A percentile compares a stretch with the other conserved stretches of the same genome.
Conservation (phyloP, 2,888 invertebrate genomes). For the Temnothorax unifasciatus region DNA sequence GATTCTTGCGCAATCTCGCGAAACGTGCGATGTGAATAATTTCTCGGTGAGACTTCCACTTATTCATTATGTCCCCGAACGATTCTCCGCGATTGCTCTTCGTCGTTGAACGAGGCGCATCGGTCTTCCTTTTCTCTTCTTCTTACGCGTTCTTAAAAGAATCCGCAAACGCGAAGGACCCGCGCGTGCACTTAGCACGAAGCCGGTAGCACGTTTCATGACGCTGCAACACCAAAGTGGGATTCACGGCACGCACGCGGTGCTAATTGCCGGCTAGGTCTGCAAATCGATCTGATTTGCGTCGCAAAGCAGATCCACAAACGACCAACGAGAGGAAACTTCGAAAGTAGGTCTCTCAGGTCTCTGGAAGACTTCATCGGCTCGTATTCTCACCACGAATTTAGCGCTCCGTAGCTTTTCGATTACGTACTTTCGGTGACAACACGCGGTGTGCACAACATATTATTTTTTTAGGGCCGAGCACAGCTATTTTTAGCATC, state of each 20-base stretch:
- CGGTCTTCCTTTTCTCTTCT: background rate
- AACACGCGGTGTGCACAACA: conserved; percentile 6
- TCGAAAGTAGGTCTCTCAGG: conserved; percentile 32
- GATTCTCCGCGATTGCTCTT: background rate
- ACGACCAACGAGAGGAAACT: conserved; percentile 30
- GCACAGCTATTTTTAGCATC: background rate
- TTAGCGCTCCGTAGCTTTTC: background rate
- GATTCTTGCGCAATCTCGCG: conserved; percentile 36
- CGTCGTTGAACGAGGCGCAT: background rate
- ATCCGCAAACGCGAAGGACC: conserved; percentile 41
- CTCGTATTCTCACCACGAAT: conserved; percentile 6
- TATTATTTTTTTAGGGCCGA: conserved; percentile 25
- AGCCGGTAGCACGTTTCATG: conserved; percentile 34
- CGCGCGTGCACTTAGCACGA: conserved; percentile 36
- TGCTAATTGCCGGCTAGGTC: conserved; percentile 49
- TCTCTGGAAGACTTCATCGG: background rate
- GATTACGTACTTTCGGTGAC: conserved; percentile 2
- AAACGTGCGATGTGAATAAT: conserved; percentile 24
- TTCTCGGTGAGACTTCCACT: background rate
- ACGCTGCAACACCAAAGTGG: conserved; percentile 29
- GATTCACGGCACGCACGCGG: conserved; percentile 49
- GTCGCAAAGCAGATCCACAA: conserved; percentile 45
- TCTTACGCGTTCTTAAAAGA: conserved; percentile 28
- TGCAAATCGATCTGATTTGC: conserved; percentile 56
- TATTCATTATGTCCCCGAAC: background rate